Conservation (phyloP, 2,888 invertebrate genomes). For the Trichogramma evanescens region DNA sequence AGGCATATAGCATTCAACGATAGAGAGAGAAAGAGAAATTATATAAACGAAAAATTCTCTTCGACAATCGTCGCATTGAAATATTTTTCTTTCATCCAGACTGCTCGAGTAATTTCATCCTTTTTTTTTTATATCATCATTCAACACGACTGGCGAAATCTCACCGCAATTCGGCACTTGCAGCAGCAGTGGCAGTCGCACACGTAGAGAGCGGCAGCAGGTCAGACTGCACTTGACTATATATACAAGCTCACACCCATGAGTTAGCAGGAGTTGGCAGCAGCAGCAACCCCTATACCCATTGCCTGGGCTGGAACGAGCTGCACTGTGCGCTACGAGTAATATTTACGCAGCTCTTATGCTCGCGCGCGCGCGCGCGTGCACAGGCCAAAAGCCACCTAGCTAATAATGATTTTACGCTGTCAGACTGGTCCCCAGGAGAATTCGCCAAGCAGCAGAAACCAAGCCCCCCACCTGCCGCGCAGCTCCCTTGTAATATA, state of each 20-base stretch:
- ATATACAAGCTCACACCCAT: neutral
- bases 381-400: slow-evolving; percentile 34
- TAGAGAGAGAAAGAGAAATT: no score
- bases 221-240: neutral
- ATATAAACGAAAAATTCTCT: no score
- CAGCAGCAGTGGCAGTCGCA: no score
- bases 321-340: slow-evolving; percentile 25
- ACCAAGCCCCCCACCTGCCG: neutral
- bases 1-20: no score
- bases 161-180: no score
- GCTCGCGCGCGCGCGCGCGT: slow-evolving; percentile 32
- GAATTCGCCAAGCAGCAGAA: slow-evolving; percentile 33
- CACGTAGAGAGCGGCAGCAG: neutral
- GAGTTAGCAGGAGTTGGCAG: neutral
- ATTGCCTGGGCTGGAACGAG: no score
- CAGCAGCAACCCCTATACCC: slow-evolving; percentile 23
- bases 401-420: slow-evolving; percentile 49
- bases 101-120: no score
- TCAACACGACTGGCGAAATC: no score
- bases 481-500: slow-evolving; percentile 44
- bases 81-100: no score
- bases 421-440: slow-evolving; percentile 40
- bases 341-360: slow-evolving; percentile 47
- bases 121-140: no score
- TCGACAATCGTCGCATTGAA: no score